Evolutionary conservation across 2,797 vertebrate species (phyloP), one percentile per base, ranked within the genome.

Genomic region (Bradypodion pumilum): DNA sequence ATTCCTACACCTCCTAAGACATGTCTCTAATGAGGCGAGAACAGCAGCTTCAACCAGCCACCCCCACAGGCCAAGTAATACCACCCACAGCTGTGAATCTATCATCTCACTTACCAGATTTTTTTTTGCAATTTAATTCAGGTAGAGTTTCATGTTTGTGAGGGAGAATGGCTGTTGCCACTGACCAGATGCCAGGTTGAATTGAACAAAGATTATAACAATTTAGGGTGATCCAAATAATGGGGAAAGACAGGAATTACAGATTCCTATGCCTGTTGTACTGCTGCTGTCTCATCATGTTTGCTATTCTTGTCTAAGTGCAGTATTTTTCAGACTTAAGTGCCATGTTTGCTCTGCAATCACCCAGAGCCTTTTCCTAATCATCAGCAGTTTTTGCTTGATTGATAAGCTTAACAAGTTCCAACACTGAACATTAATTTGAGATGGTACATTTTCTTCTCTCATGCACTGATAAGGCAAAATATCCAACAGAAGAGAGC

Each of bases 71-170:
- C 75, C 56, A 79, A 66, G 65, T 49, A 82, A 68, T 82, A 69
- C 84, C 77, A 83, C 83, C 83, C 87, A 85, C 72, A 13, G n/a
- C 80, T 83, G 80, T 60, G 74, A 88, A 72, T 76, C 56, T 80
- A 70, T 74, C 84, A 42, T 85, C 77, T 80, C 65, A 32, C 56
- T 79, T 42, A 42, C 63, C 68, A 59, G 29, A 59, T 82, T 66
- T 35, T n/a, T n/a, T 19, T 40, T 80, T 79, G 49, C 35, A 37
- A 66, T 79, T 69, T 63, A 85, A 80, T 63, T 77, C 65, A 77
- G 9, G 69, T 60, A 46, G 70, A 77, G 52, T n/a, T 74, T 8
- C 35, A 46, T 44, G 16, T 59, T 27, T 63, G 9, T n/a, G 79
- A 42, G n/a, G 27, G 63, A 35, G 27, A 25, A 62, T 4, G 27